phyloP scores from a whole-genome alignment of 2,888 invertebrate genomes.

The Scrobipalpa costella region DNA sequence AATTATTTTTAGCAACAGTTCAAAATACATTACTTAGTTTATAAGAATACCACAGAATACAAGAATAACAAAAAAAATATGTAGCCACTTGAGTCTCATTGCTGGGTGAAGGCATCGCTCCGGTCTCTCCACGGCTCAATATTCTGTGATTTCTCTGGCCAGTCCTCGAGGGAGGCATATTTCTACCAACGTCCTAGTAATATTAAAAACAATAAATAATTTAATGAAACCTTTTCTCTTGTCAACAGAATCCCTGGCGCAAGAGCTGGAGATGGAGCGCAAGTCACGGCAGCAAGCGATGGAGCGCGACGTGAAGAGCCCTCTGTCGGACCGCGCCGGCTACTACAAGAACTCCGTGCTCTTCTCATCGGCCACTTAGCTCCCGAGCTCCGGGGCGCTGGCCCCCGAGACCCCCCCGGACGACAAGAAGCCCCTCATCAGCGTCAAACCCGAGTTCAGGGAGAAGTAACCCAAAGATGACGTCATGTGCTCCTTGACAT shows the following conservation, averaged over 20 bases:
- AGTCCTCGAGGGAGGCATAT: no score
- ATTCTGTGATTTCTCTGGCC: no score
- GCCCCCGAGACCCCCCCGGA: conserved; percentile 66
- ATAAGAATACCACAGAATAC: no score
- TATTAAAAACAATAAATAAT: neutral
- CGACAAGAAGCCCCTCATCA: conserved; percentile 77
- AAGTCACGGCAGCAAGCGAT: conserved; percentile 90
- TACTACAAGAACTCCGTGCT: conserved; percentile 95
- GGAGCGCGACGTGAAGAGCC: conserved; percentile 93
- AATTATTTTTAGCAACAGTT: no score
- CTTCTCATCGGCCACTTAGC: conserved; percentile 92
- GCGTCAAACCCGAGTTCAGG: conserved; percentile 79
- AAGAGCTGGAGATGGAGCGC: conserved; percentile 93
- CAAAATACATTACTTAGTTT: no score
- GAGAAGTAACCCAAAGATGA: conserved; percentile 69
- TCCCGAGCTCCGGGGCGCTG: conserved; percentile 64
- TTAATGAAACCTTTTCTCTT: conserved; percentile 38
- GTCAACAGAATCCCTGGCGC: conserved; percentile 90
- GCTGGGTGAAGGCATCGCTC: no score
- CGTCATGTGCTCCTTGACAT: conserved; percentile 10
- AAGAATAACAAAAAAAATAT: no score
- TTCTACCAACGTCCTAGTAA: no score
- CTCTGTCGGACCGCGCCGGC: conserved; percentile 89
- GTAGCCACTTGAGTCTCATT: no score
- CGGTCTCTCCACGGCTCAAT: no score